Evolutionary conservation across 1,140 invertebrate species (phyloP), one percentile per base, ranked within the genome.

Genomic region (Penaeus japonicus): DNA sequence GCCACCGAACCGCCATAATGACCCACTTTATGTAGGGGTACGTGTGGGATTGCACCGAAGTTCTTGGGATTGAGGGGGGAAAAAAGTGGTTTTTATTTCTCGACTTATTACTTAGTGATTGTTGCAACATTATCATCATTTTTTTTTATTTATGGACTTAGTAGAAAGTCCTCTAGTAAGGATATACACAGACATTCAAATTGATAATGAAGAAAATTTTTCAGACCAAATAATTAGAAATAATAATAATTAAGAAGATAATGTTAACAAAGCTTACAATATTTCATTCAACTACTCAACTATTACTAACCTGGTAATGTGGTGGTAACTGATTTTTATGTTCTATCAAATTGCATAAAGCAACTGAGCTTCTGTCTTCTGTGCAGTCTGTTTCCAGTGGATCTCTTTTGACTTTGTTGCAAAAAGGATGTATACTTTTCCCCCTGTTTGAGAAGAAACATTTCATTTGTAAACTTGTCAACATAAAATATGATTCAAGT

Each of bases 321-420:
- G 94, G 93, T 2, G 97, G 97, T 86, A 99, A 92, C 53, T 95
- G 94, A 77, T 95, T 94, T 18, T 95, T 94, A 92, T 99, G 97
- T 85, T 96, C 94, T 1, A 99, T 95, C 2, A 99, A 93, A 93
- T 99, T 99, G 92, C 99, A 99, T 0, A 99, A 93, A 0, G 98
- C 97, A 0, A 99, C 97, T 0, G 98, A 98, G 90, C 95, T 96
- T 47, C 98, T 93, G 92, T 98, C 96, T 84, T 97, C 96, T 0
- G 97, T 99, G 92, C 99, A 99, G 92, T 99, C 97, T 0, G 98
- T 99, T 92, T 98, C 95, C 17, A 99, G 92, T 0, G 97, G 97
- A 93, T 98, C 97, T 75, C 95, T 95, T 92, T 98, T 99, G 27
- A 98, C 96, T 92, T 97, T 96, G 89, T 97, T 96, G 92, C 98